Base-by-base conservation (phyloP, 2,888 invertebrate genomes). In the Heteromyza rotundicornis region DNA sequence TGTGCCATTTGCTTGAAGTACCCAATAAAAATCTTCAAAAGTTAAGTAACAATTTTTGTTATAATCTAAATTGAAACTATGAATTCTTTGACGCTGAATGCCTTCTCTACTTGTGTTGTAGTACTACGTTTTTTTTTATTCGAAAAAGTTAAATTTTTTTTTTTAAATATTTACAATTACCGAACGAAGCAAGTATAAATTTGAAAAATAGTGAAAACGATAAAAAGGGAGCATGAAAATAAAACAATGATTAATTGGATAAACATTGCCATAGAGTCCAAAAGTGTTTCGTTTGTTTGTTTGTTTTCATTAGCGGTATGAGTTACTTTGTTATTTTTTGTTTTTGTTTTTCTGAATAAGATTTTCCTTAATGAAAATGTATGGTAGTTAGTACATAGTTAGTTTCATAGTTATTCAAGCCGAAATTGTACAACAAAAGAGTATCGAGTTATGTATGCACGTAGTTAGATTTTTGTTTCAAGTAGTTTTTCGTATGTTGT, bases 221-320 rank as follows among this genome's bases (percentile, higher is more conserved):
- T 2, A 47, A 47, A 47, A 5, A 47, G 19, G 17, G 19, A 47
- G 19, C 10, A 16, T 32, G 32, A 32, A 32, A 32, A 8, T n/a
- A n/a, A 40, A 40, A 40, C 14, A 40, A 40, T 40, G 27, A 53
- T 55, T 55, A 55, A 55, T 55, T 36, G 35, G 35, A 55, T 55
- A 55, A 36, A 55, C 40, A 55, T 36, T 55, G 55, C 55, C n/a
- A 35, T 55, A 22, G 36, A 5, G 40, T 40, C 36, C 55, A 36
- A 36, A 51, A 51, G n/a, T 17, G 32, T 24, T 14, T 51, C 14
- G 22, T 16, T 19, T 53, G 16, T 53, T 19, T 53, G 3, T 27
- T 52, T 52, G 17, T 2, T 32, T 32, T 52, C n/a, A n/a, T n/a
- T n/a, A n/a, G n/a, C n/a, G n/a, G 32, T 32, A 17, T 52, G 14